Percentiles rank a stretch among this genome's conserved stretches.
These are phyloP conservation scores for Coenobita brevimanus DNA, from an alignment of 1,140 invertebrate species.

Conservation along the genomic window DNA sequence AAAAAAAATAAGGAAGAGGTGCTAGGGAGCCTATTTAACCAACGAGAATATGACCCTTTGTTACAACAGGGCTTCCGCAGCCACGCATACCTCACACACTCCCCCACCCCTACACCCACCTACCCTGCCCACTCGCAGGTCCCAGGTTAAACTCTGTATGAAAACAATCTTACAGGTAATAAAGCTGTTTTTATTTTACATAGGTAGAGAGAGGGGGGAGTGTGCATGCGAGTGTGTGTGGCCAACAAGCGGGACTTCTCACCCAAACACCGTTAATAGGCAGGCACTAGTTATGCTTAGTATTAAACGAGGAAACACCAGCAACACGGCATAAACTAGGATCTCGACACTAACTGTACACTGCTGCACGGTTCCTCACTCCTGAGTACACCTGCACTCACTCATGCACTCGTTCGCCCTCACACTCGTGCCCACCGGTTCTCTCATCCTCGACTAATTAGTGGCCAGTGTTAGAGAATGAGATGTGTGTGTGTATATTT, in stretches of 20 bases:
- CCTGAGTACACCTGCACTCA: conserved; percentile 13
- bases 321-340: conserved; percentile 47
- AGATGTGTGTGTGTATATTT: not conserved
- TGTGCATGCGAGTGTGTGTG: not conserved
- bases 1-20: no score
- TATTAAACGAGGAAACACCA: conserved; percentile 58
- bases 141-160: conserved; percentile 29
- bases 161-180: conserved; percentile 36
- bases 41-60: no score
- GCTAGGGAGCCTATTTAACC: no score
- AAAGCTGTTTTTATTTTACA: not conserved
- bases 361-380: not conserved
- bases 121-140: no score
- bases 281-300: conserved; percentile 65
- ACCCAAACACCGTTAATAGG: conserved; percentile 59
- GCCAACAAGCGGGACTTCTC: conserved; percentile 21
- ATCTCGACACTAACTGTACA: not conserved
- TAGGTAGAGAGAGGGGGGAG: not conserved
- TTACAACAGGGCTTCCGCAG: no score
- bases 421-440: conserved; percentile 15
- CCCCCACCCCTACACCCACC: no score
- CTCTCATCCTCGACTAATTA: conserved; percentile 16
- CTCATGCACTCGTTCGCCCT: not conserved
- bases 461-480: conserved; percentile 8
- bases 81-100: no score